Base-by-base conservation (phyloP, 2,888 invertebrate species). In the Altica lythri region DNA sequence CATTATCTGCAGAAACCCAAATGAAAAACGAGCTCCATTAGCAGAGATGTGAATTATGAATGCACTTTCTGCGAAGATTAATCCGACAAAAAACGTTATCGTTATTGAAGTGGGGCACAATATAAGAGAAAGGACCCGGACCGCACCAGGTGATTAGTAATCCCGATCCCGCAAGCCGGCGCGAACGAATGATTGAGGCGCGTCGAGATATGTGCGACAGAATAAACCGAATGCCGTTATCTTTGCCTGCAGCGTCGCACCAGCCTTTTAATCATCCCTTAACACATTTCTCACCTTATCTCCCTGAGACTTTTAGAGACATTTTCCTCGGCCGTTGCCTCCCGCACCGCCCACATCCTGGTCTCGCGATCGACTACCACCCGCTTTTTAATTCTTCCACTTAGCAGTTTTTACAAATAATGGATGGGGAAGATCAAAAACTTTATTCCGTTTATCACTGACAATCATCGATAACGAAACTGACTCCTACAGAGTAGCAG, bases 11-110 rank as follows among this genome's bases (percentile, higher is more conserved):
- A 52, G 48, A 53, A 57, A 30, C 32, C 38, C 40, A 62, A 68
- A 71, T 75, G 74, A 74, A 74, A 75, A 74, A 75, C 73, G 74
- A 68, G 62, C 64, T 70, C 72, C 74, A 75, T 75, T 75, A 74
- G 69, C 68, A 62, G 68, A 70, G 74, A 74, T 74, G 74, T 73
- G 73, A 71, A 71, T 70, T 75, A 75, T 75, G 75, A 75, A 75
- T 75, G 74, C 75, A 75, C 73, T 74, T 73, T 72, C 74, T 67
- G 64, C 69, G 69, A 69, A 73, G 70, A 73, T 74, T 74, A 73
- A 73, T 73, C 70, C 71, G 66, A 68, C 70, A 72, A 73, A 70
- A 71, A 74, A 68, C 65, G 63, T 59, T 59, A 59, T 59, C 59
- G 48, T 48, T 51, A 56, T 56, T 56, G 56, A 59, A 59, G 55